Base-by-base conservation (phyloP, 1,140 invertebrate species). In the Vollenhovia emeryi region DNA sequence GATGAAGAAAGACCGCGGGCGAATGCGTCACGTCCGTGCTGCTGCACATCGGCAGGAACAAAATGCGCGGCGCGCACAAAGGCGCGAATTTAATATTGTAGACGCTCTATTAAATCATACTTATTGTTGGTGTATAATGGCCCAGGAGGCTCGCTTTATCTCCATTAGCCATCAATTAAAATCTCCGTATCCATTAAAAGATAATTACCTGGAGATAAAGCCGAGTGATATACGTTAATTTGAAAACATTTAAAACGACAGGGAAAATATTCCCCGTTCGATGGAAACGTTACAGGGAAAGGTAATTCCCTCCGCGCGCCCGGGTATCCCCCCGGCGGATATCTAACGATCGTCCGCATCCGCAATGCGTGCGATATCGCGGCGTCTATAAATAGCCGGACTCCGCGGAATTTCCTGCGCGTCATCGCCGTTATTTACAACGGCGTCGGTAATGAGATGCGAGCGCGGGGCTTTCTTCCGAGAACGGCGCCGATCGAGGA, bases 401-500 rank as follows among this genome's bases (percentile, higher is more conserved):
- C 71, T 87, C 75, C 40, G 48, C 55, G 87, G 87, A 87, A 90
- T 89, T 90, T 90, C 88, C 88, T 76, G 71, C 84, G 88, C 89
- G 89, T 89, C 87, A 90, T 68, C 82, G 71, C 60, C 52, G 85
- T 89, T 90, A 90, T 90, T 90, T 90, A 87, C 89, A 90, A 82
- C 85, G 82, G n/a, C 62, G 8, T 48, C 57, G 79, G 7, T 86
- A 85, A 87, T 85, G 71, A 87, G 85, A 90, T 82, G 82, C 87
- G 76, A 89, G 57, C 69, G 78, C 69, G 74, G n/a, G n/a, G 59
- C 89, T 90, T 90, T 89, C 87, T 90, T 90, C 88, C 71, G 62
- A 82, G 89, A 90, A 90, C 52, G 40, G 62, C 57, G 27, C 13
- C 59, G 43, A 64, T 78, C 48, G 50, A 9, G 57, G 9, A 40